Percentiles rank a stretch among this genome's conserved stretches.
phyloP scores from a whole-genome alignment of 2,113 vertebrate species.

The Grus americana region DNA sequence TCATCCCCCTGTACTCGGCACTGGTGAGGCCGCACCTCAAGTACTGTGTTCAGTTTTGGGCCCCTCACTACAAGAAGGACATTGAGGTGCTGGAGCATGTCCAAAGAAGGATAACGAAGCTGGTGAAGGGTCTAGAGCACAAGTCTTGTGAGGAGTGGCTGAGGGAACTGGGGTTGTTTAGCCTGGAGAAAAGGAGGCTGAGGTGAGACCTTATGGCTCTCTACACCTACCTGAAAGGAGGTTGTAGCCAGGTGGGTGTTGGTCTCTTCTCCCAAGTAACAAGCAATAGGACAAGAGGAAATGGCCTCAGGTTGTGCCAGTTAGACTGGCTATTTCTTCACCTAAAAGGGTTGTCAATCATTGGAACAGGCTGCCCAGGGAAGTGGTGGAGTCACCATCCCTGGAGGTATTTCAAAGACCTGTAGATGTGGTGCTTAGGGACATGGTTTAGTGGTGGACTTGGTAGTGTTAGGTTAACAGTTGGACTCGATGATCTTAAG shows the following conservation, averaged over 20 bases:
- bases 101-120: background rate
- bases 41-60: background rate
- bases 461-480: too few species aligned
- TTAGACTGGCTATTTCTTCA: background rate
- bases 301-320: background rate
- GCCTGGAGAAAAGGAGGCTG: background rate
- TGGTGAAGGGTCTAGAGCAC: background rate
- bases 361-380: too few species aligned
- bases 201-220: background rate
- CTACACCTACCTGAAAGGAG: background rate
- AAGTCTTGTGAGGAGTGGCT: rapidly evolving
- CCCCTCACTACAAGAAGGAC: background rate
- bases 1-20: rapidly evolving
- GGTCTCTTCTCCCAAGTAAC: background rate
- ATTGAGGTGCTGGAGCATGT: background rate
- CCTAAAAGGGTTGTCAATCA: too few species aligned
- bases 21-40: background rate
- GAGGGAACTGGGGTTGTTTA: background rate
- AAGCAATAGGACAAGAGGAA: rapidly evolving
- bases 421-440: too few species aligned
- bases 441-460: too few species aligned
- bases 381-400: too few species aligned
- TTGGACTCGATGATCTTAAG: background rate
- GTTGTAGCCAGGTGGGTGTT: background rate
- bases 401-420: too few species aligned